Conservation (phyloP, 2,113 vertebrate species). For the Microtus pennsylvanicus region DNA sequence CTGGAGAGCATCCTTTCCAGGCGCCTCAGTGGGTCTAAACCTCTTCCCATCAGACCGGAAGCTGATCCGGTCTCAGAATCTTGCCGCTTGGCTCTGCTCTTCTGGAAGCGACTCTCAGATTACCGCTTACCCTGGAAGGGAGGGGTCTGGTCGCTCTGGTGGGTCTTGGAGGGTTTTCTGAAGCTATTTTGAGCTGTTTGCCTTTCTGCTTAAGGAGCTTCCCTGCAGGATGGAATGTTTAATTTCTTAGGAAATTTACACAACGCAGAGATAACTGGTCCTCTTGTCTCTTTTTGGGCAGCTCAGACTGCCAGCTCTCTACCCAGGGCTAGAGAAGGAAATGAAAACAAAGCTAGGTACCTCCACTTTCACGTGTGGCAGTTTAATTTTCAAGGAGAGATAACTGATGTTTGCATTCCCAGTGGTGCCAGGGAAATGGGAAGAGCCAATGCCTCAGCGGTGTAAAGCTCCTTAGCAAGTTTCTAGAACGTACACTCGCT, state of each 20-base stretch:
- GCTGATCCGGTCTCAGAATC: background rate
- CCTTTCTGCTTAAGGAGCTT: background rate
- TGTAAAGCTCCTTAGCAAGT: background rate
- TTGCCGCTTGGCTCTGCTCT: background rate
- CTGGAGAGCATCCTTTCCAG: background rate
- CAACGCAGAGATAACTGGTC: background rate
- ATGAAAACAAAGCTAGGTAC: background rate
- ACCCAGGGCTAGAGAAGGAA: background rate
- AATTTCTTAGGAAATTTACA: background rate
- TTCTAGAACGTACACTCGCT: background rate
- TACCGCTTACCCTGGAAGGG: background rate
- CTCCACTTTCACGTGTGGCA: background rate
- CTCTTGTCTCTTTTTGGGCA: background rate
- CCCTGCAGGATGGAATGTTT: background rate
- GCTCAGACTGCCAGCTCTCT: background rate
- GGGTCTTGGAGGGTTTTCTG: background rate
- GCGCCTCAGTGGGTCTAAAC: background rate
- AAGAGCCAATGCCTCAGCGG: background rate
- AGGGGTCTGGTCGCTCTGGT: background rate
- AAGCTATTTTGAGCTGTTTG: background rate
- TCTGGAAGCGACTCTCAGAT: background rate
- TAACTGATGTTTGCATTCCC: background rate
- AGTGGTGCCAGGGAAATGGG: background rate
- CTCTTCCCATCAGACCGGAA: background rate
- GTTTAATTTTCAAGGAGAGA: background rate